phyloP scores from a whole-genome alignment of 2,113 vertebrate species.

The Ceyx melanurus region DNA sequence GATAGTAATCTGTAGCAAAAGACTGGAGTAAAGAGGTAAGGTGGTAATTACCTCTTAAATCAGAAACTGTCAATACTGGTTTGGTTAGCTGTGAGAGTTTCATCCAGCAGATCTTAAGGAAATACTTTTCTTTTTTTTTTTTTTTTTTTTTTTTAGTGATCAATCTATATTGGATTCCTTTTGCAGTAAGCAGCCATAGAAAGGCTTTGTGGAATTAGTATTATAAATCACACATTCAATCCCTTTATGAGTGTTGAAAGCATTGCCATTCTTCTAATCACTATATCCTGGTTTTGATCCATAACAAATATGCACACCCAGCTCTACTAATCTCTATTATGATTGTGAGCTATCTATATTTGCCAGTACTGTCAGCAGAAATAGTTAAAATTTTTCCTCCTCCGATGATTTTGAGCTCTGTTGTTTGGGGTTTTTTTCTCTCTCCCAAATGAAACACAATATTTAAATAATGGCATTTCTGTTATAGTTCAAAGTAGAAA shows the following conservation, averaged over 20 bases:
- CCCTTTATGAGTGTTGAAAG: not conserved
- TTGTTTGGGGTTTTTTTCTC: not conserved
- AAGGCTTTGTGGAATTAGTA: constrained; percentile 53
- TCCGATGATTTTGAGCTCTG: not conserved
- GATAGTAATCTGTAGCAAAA: not conserved
- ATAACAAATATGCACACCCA: constrained; percentile 18
- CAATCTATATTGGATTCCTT: constrained; percentile 32
- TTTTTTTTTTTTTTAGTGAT: not conserved
- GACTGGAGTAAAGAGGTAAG: not conserved
- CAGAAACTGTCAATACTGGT: not conserved
- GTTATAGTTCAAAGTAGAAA: constrained; percentile 22
- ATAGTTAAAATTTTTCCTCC: constrained; percentile 51
- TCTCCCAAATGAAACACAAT: not conserved
- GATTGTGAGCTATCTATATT: not conserved
- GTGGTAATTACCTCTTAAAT: not conserved
- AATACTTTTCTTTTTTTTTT: not conserved
- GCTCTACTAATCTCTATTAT: not conserved
- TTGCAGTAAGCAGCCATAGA: constrained; percentile 30
- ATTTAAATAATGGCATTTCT: constrained; percentile 34
- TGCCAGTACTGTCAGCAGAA: not conserved
- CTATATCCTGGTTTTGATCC: constrained; percentile 1
- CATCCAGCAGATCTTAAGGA: not conserved
- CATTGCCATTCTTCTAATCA: constrained; percentile 44
- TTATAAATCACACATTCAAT: not conserved
- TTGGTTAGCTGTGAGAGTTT: not conserved